Evolutionary conservation across 2,797 vertebrate species (phyloP), one percentile per base, ranked within the genome.

Genomic region (Cichlasoma orientale): DNA sequence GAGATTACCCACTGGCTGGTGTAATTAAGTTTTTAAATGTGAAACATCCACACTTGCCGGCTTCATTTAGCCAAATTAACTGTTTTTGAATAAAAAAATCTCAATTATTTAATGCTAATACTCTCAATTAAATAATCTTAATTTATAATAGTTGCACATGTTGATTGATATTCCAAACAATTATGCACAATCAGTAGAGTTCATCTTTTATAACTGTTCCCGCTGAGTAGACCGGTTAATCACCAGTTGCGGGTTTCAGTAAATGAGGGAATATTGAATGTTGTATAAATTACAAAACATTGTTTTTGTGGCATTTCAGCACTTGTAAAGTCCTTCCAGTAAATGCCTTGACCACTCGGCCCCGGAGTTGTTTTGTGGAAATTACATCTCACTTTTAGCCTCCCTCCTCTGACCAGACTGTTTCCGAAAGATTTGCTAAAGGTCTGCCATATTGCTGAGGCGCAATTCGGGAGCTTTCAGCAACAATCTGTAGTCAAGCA

Each of bases 401-500:
- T 47, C 58, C 16, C 27, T 85, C 80, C 85, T 82, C 78, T 47
- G 23, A 76, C 76, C 75, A 75, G 52, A 57, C 77, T 81, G 88
- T 80, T 90, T 92, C 90, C 89, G 90, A 93, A 96, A 96, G 94
- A 95, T 96, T 96, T 96, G 95, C 96, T 94, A 96, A 96, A 96
- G 95, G 95, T 94, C 94, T 95, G 94, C 93, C 91, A 91, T 93
- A 92, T 94, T 95, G 95, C 94, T 94, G 94, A 94, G 96, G 95
- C 94, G 95, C 96, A 94, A 94, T 96, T 92, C 93, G 93, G 91
- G 93, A 93, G 96, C 96, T 97, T 97, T 97, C 96, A 97, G 96
- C 96, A 96, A 96, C 96, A 97, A 96, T 97, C 96, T 96, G 95
- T 97, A 97, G 95, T 97, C 96, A 96, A 97, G 96, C 96, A 96